Evolutionary conservation across 2,113 vertebrate genomes (phyloP).

Genomic region (Martes martes): DNA sequence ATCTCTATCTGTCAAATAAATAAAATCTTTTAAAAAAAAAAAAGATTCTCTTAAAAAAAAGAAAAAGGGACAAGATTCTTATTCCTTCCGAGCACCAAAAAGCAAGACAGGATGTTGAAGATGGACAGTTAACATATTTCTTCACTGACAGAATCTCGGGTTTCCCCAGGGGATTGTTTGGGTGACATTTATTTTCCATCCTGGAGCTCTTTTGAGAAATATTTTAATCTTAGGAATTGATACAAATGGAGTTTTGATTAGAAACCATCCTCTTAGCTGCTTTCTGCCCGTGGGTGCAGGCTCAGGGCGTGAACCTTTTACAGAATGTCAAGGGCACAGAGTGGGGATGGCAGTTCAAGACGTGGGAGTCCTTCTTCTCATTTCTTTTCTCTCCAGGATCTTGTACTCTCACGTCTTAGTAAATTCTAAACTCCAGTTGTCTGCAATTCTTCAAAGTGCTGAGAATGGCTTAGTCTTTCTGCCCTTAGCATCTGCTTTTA

Average conservation of each 20-base stretch:
- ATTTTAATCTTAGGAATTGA: not conserved
- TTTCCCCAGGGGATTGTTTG: slow-evolving; percentile 40
- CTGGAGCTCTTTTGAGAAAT: slow-evolving; percentile 48
- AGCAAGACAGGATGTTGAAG: not conserved
- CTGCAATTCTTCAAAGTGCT: not conserved
- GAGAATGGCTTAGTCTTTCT: not conserved
- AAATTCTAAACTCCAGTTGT: not conserved
- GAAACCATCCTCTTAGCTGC: not conserved
- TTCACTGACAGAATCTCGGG: not conserved
- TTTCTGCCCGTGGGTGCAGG: not conserved
- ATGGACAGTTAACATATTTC: not conserved
- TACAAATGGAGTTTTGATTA: slow-evolving; percentile 16
- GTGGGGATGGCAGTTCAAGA: not conserved
- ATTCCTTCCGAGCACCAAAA: not conserved
- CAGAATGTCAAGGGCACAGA: rapidly evolving
- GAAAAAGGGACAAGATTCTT: not conserved
- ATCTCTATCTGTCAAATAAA: no score
- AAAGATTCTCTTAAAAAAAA: no score
- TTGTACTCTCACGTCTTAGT: not conserved
- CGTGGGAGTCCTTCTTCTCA: rapidly evolving
- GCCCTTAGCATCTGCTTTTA: not conserved
- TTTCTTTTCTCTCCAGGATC: not conserved
- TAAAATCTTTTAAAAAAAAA: no score
- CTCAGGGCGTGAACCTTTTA: not conserved
- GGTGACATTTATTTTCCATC: slow-evolving; percentile 33